Base-by-base conservation (phyloP, 2,797 vertebrate species). In the Thunnus albacares region DNA sequence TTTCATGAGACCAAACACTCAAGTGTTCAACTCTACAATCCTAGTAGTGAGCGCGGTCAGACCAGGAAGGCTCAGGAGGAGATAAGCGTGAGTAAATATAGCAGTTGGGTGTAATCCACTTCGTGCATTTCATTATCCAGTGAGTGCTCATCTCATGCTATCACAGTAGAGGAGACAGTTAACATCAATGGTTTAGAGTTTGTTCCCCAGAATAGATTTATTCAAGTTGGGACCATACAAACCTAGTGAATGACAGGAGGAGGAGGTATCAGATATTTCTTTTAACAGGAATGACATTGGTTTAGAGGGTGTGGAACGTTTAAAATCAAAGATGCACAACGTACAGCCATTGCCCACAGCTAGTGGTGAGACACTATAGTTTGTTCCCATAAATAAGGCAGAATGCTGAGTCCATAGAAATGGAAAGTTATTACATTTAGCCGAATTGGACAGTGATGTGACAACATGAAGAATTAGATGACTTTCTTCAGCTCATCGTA, bases 401-500 rank as follows among this genome's bases (percentile, higher is more conserved):
- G 94, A 91, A 88, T 94, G 95, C 88, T 94, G 93, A 95, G 96
- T 97, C 96, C 96, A 95, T 94, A 92, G 85, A 95, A 91, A 96
- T 96, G 84, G 69, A 94, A 93, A 89, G 93, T 94, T 95, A 92
- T 95, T 96, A 96, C 94, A 96, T 95, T 96, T 96, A 95, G 95
- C 95, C 96, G 92, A 94, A 93, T 91, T 90, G 88, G 81, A 93
- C 92, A 92, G 87, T 92, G 90, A 89, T 63, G 89, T 91, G 86
- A 90, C 82, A 85, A 89, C 81, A 71, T 67, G 89, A 90, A 90
- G 55, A 84, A 70, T 97, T 97, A 99, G 71, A 97, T 94, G 90
- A 90, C 89, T 72, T 99, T 99, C 95, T 99, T 99, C 92, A 98
- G 94, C 94, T 99, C 97, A 51, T 99, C 97, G 11, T 98, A 98